Conservation (phyloP, 2,888 invertebrate genomes). For the Amiota communis region DNA sequence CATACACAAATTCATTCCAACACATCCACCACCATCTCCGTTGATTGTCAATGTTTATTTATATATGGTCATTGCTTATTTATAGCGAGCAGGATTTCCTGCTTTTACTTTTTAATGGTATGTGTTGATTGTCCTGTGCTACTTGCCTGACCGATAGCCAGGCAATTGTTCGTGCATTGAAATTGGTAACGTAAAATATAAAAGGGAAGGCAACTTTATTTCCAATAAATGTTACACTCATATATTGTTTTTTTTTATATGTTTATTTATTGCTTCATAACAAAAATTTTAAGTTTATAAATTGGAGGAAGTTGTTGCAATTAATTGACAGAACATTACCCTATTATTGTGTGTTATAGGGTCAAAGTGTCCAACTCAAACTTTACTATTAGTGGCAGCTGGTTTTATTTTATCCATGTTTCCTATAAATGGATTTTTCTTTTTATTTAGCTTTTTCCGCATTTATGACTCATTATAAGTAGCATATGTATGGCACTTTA, state of each 20-base stretch:
- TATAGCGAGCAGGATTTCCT: constrained; percentile 6
- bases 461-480: too few relatives aligned
- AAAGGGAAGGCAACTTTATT: not conserved
- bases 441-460: too few relatives aligned
- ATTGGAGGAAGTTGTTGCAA: constrained; percentile 3
- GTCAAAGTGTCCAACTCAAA: too few relatives aligned
- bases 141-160: not conserved
- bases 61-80: constrained; percentile 13
- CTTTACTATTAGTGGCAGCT: too few relatives aligned
- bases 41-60: constrained; percentile 25
- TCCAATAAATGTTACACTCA: not conserved
- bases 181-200: too few relatives aligned
- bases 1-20: not conserved
- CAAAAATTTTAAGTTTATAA: too few relatives aligned
- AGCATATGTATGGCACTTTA: not conserved
- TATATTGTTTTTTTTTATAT: not conserved
- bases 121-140: constrained; percentile 5
- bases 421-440: too few relatives aligned
- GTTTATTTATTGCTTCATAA: not conserved
- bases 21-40: not conserved
- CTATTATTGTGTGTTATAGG: too few relatives aligned
- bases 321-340: not conserved
- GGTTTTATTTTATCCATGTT: too few relatives aligned
- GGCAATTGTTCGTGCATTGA: not conserved
- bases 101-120: constrained; percentile 2